Conservation (phyloP, 2,113 vertebrate genomes). For the Catharus fuscescens region DNA sequence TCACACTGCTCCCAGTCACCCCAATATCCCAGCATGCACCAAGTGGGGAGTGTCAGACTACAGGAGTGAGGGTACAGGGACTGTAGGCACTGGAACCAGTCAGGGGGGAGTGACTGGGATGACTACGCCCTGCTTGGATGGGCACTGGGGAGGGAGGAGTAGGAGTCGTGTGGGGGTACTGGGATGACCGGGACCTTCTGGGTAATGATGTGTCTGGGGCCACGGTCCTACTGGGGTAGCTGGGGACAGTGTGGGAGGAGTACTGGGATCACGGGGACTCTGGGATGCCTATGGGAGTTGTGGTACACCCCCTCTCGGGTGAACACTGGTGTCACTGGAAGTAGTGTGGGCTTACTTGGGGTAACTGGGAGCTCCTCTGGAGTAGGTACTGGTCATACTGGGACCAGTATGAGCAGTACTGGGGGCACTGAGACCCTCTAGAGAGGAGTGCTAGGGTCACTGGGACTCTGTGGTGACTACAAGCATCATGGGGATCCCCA, state of each 20-base stretch:
- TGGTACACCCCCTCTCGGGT: neutral
- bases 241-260: neutral
- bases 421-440: neutral
- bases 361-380: neutral
- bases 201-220: neutral
- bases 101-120: neutral
- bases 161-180: neutral
- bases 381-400: neutral
- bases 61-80: neutral
- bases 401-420: neutral
- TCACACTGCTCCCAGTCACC: neutral
- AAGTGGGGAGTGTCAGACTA: neutral
- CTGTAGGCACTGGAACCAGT: neutral
- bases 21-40: too few relatives aligned
- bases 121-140: neutral
- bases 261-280: neutral
- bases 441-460: neutral
- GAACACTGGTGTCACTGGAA: neutral
- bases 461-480: neutral
- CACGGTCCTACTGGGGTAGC: neutral
- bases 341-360: too few relatives aligned
- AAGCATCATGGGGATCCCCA: neutral
- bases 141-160: neutral
- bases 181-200: too few relatives aligned
- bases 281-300: neutral